Evolutionary conservation across 2,888 invertebrate genomes (phyloP).

Genomic region (Punctoribates punctum): DNA sequence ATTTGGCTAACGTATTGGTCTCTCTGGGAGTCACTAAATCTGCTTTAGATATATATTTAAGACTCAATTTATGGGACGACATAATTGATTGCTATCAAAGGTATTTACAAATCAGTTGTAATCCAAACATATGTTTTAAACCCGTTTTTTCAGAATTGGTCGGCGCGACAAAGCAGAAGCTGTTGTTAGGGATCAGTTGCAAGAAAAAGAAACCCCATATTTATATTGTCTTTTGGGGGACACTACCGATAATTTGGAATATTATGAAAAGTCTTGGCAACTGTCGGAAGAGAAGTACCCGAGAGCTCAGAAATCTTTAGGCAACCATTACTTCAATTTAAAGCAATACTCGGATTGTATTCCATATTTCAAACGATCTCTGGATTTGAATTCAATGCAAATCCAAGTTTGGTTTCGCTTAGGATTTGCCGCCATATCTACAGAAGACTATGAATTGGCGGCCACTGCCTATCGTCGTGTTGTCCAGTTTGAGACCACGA

Average conservation of each 20-base stretch:
- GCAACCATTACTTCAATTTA: constrained; percentile 66
- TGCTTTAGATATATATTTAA: constrained; percentile 72
- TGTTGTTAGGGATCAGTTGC: constrained; percentile 72
- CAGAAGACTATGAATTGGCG: constrained; percentile 74
- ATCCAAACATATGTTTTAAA: no score
- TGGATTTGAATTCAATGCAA: constrained; percentile 82
- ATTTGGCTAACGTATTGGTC: constrained; percentile 72
- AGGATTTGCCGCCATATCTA: constrained; percentile 75
- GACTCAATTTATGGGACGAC: constrained; percentile 82
- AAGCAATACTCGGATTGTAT: constrained; percentile 72
- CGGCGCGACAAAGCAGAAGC: constrained; percentile 67
- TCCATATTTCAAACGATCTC: constrained; percentile 73
- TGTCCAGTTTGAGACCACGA: constrained; percentile 75
- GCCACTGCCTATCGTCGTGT: constrained; percentile 80
- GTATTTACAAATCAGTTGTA: constrained; percentile 53
- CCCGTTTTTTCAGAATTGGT: constrained; percentile 48
- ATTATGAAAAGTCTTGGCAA: constrained; percentile 87
- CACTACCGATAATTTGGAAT: constrained; percentile 69
- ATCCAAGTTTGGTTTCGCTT: constrained; percentile 78
- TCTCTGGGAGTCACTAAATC: constrained; percentile 77
- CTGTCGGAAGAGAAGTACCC: constrained; percentile 75
- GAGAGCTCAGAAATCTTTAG: constrained; percentile 84
- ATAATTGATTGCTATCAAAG: constrained; percentile 90
- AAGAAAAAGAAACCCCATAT: constrained; percentile 75
- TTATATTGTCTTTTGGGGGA: constrained; percentile 90